These are phyloP conservation scores for Mycalesis mineus DNA, from an alignment of 2,888 invertebrate genomes.

Conservation along the genomic window DNA sequence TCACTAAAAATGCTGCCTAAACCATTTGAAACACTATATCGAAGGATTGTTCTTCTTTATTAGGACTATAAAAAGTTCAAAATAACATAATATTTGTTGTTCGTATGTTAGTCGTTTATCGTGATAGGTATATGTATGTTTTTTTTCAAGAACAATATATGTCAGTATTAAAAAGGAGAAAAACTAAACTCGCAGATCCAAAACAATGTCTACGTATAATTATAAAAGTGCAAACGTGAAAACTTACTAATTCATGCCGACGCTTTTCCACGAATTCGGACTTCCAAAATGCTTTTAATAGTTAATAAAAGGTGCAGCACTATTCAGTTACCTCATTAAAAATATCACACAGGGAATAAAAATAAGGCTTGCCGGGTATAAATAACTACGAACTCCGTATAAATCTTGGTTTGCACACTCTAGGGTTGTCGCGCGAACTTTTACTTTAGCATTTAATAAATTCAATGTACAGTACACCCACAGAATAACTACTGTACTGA, in stretches of 20 bases:
- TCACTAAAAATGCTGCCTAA: too few species aligned
- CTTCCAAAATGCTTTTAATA: constrained; percentile 57
- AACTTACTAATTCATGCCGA: constrained; percentile 39
- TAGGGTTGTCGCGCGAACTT: constrained; percentile 48
- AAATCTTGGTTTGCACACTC: constrained; percentile 65
- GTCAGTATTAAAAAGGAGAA: too few species aligned
- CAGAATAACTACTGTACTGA: too few species aligned
- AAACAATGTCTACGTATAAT: background rate
- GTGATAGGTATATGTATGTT: too few species aligned
- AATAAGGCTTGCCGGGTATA: constrained; percentile 65
- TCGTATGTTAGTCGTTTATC: too few species aligned
- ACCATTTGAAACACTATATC: too few species aligned
- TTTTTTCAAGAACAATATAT: too few species aligned
- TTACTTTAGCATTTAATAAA: background rate
- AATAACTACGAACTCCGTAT: constrained; percentile 68
- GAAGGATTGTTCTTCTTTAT: too few species aligned
- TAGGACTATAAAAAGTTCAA: too few species aligned
- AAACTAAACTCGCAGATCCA: too few species aligned
- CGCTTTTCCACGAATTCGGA: constrained; percentile 45
- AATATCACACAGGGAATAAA: constrained; percentile 75
- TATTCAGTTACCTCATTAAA: constrained; percentile 73
- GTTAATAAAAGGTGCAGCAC: constrained; percentile 67
- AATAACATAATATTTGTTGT: too few species aligned
- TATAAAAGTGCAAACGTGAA: background rate
- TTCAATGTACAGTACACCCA: background rate